A percentile compares a stretch with the other conserved stretches of the same genome.
These are phyloP conservation scores for Cetonia aurata DNA, from an alignment of 2,888 invertebrate species.

Conservation along the genomic window DNA sequence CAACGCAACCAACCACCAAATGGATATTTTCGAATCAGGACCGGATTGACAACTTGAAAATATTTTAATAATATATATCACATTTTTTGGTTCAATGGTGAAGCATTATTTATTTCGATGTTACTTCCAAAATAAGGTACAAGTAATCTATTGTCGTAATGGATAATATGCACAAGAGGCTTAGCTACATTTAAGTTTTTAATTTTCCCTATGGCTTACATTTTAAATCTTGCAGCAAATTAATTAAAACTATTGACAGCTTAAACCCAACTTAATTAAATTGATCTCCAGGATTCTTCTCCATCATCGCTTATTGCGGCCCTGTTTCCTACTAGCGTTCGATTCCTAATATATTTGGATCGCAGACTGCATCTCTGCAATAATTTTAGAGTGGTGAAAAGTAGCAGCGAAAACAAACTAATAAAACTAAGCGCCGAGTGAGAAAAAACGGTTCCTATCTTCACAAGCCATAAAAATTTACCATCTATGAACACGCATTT, in stretches of 20 bases:
- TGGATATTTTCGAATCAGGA: constrained; percentile 22
- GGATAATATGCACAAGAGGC: too few relatives aligned
- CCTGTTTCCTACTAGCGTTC: not conserved
- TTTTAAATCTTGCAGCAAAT: too few relatives aligned
- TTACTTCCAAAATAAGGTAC: too few relatives aligned
- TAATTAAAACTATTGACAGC: too few relatives aligned
- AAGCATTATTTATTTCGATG: too few relatives aligned
- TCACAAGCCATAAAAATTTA: constrained; percentile 3
- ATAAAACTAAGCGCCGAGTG: constrained; percentile 19
- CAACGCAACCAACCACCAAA: constrained; percentile 47
- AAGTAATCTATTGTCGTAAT: too few relatives aligned
- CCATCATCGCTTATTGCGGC: not conserved
- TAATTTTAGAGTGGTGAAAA: constrained; percentile 6
- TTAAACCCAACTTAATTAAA: too few relatives aligned
- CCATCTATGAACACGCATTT: not conserved
- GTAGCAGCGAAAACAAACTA: not conserved
- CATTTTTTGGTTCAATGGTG: too few relatives aligned
- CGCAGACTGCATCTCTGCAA: not conserved
- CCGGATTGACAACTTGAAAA: constrained; percentile 18
- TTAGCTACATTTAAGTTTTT: too few relatives aligned
- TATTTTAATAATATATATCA: too few relatives aligned
- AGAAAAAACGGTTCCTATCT: not conserved
- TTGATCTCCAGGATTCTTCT: not conserved
- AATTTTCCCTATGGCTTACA: too few relatives aligned
- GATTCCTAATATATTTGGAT: not conserved